phyloP scores from a whole-genome alignment of 2,797 vertebrate genomes.

The Cirrhinus molitorella region DNA sequence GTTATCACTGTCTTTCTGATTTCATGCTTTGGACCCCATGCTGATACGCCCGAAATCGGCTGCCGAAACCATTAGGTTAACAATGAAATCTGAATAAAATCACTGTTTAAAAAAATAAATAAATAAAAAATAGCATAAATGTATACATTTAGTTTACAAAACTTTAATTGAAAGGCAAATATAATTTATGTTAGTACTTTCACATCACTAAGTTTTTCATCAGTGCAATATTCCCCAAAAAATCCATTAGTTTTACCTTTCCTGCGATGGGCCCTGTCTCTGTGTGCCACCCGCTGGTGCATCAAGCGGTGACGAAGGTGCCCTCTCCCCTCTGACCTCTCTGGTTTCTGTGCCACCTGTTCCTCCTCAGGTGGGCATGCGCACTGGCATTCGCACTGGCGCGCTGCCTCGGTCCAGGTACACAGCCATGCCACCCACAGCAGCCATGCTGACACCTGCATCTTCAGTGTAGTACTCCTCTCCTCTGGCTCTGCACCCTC shows the following conservation, averaged over 20 bases:
- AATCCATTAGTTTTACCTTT: slow-evolving; percentile 80
- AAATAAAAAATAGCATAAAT: neutral
- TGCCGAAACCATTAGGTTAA: neutral
- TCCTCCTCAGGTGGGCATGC: slow-evolving; percentile 67
- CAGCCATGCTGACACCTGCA: slow-evolving; percentile 74
- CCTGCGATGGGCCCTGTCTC: slow-evolving; percentile 70
- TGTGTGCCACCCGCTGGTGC: slow-evolving; percentile 68
- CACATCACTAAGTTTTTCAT: neutral
- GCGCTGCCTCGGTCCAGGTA: slow-evolving; percentile 70
- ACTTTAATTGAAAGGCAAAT: neutral
- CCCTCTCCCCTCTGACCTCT: slow-evolving; percentile 67
- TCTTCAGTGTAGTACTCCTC: slow-evolving; percentile 65
- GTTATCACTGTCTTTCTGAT: slow-evolving; percentile 54
- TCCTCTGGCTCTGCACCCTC: slow-evolving; percentile 34
- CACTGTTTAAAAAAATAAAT: too few relatives aligned
- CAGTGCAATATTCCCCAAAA: neutral
- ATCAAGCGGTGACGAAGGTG: slow-evolving; percentile 65
- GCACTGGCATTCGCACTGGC: slow-evolving; percentile 72
- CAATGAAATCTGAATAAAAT: neutral
- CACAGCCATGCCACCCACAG: slow-evolving; percentile 71
- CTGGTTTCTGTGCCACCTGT: slow-evolving; percentile 61
- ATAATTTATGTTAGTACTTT: too few relatives aligned
- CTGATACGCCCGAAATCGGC: slow-evolving; percentile 22
- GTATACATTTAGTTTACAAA: neutral
- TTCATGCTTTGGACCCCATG: slow-evolving; percentile 53